Base-by-base conservation (phyloP, 2,113 vertebrate species). In the Camelus dromedarius region DNA sequence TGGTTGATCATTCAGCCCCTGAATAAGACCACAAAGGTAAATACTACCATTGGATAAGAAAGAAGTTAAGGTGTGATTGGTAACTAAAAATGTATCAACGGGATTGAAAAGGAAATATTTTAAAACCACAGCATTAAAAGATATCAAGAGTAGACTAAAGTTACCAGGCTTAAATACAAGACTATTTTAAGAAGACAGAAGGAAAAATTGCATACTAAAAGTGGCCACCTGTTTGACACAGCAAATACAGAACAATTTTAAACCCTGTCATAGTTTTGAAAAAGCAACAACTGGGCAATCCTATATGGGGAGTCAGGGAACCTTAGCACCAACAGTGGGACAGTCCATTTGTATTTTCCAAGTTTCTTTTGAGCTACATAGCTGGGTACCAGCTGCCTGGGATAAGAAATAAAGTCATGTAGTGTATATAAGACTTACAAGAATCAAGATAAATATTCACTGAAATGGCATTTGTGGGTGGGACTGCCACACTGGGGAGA, bases 51-150 rank as follows among this genome's bases (percentile, higher is more conserved):
- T 52, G 52, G 35, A 35, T 83, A 91, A 66, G 58, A 93, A 90
- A 95, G 66, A 89, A 81, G 81, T 54, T 54, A n/a, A 86, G 48
- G 2, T 73, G 22, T 62, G 62, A 48, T 73, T 38, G 58, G 76
- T 76, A 83, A 91, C 66, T 81, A 69, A 92, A 67, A 52, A 72
- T 48, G 77, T 64, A 77, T 9, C n/a, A 94, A 91, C 14, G 6
- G 8, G 26, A 4, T 46, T 93, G 76, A 86, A 48, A 85, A 89
- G 38, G 42, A 83, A 76, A 58, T 64, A 58, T 52, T 96, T 80
- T 35, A 81, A 88, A 82, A 95, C 18, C 67, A 64, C 62, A 84
- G 67, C 46, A 88, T 38, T 95, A 20, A 95, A 95, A 72, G 67
- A 66, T 54, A 38, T 11, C 56, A 86, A 89, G 48, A 30, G 19